Evolutionary conservation across 2,888 invertebrate genomes (phyloP), one percentile per base, ranked within the genome.

Genomic region (Tridacna crocea): DNA sequence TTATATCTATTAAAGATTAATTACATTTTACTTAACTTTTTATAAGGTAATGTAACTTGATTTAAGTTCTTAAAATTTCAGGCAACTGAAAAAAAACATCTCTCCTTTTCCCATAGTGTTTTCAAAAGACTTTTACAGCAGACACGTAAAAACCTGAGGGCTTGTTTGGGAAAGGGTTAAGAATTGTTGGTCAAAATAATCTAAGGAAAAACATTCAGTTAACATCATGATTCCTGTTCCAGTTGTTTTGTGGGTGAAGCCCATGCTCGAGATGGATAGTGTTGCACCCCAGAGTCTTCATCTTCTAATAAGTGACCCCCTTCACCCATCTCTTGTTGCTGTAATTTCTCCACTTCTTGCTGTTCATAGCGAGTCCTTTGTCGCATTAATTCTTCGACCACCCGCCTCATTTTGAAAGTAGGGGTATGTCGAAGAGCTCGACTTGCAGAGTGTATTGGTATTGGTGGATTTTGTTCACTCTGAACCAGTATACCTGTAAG

Each of bases 401-500:
- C 88, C 77, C 90, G 86, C 24, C 89, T 83, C 91, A 94, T 93
- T 88, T 92, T 92, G 79, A 91, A 93, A 68, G 93, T 93, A 27
- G 93, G 91, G 1, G 93, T 92, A 76, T 93, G 92, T 12, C 93
- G 86, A 63, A 92, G 81, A 24, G 93, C 91, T 58, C 94, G 84
- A 63, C 90, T 88, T 13, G 92, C 92, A 0, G 92, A 82, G 77
- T 91, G 84, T 8, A 90, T 83, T 0, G 93, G 93, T 46, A 90
- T 87, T 0, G 82, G 80, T 15, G 85, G 82, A 60, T 87, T 83
- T n/a, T 85, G 70, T 8, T 86, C 82, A 19, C 83, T 80, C n/a
- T 85, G 85, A 13, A 92, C 82, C 15, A 90, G 86, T 19, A 92
- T 87, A 0, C 91, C 90, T 0, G 91, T 91, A 77, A 92, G 87